phyloP scores from a whole-genome alignment of 2,888 invertebrate species.

The Neelides folsomi region DNA sequence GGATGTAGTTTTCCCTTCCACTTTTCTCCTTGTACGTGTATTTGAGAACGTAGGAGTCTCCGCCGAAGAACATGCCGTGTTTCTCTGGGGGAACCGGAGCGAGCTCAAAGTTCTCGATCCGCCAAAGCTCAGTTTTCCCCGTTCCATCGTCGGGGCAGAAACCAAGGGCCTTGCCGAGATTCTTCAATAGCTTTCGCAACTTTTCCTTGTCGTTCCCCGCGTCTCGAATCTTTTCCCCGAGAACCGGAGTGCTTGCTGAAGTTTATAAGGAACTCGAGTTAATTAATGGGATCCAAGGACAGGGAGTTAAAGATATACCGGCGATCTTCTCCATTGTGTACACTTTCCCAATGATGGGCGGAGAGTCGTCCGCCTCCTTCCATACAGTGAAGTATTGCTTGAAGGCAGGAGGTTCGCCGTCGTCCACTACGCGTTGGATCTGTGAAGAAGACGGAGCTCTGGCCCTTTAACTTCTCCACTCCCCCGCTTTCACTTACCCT shows the following conservation, averaged over 20 bases:
- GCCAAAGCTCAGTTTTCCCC: conserved; percentile 44
- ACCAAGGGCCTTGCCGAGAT: conserved; percentile 42
- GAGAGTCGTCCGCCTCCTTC: conserved; percentile 50
- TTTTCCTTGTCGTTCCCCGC: conserved; percentile 20
- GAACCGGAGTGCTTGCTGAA: conserved; percentile 17
- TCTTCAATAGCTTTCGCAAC: conserved; percentile 25
- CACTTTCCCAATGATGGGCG: conserved; percentile 35
- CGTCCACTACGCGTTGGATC: conserved; percentile 61
- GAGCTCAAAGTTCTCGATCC: conserved; percentile 45
- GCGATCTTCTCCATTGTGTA: conserved; percentile 36
- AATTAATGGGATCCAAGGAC: background rate
- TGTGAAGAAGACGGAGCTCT: conserved; percentile 4
- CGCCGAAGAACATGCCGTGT: conserved; percentile 48
- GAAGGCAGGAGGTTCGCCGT: conserved; percentile 71
- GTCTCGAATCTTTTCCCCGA: conserved; percentile 16
- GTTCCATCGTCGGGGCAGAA: conserved; percentile 63
- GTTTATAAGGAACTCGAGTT: background rate
- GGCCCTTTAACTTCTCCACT: background rate
- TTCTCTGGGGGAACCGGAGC: conserved; percentile 40
- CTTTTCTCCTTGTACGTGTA: conserved; percentile 47
- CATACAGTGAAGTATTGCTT: conserved; percentile 76
- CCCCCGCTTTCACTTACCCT: conserved; percentile 32
- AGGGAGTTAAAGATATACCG: conserved; percentile 20
- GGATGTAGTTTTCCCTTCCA: conserved; percentile 44
- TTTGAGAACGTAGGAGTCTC: conserved; percentile 53